Evolutionary conservation across 2,797 vertebrate species (phyloP), one percentile per base, ranked within the genome.

Genomic region (Discoglossus pictus): DNA sequence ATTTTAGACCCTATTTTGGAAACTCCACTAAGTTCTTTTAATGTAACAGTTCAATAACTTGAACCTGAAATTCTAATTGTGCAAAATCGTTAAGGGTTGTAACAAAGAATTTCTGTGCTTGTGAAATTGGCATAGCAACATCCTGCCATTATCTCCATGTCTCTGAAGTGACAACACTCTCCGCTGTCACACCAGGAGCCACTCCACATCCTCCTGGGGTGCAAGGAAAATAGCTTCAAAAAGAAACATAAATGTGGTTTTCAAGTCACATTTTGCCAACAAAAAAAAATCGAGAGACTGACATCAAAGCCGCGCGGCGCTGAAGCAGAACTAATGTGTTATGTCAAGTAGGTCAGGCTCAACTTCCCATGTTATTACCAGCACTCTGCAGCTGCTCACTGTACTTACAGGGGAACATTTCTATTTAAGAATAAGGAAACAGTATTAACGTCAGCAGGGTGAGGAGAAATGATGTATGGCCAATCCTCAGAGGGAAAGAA

Each of bases 261-360:
- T 76, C 61, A 73, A 73, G 68, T 74, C 63, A 63, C 66, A 17
- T 72, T 72, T 74, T 62, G 39, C 43, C 68, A 1, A 0, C 68
- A 51, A 8, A 17, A 65, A 75, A 78, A 80, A 61, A n/a, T n/a
- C n/a, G n/a, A n/a, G 16, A 63, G 58, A 23, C 67, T 77, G 79
- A 73, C 76, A 83, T 84, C 81, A 82, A 85, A 86, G 81, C 79
- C 67, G 64, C 79, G 68, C 77, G 73, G 72, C 80, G 80, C 74
- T 0, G 34, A 78, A 87, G 83, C 86, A 85, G 85, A 87, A 88
- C 84, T 88, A 83, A 88, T 89, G 84, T 82, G 83, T 86, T 84
- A 87, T 87, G 87, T 86, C 87, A 84, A 74, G 2, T 42, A 86
- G 86, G 85, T 85, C 85, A 86, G 81, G 76, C 79, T 77, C 0